Base-by-base conservation (phyloP, 2,888 invertebrate genomes). In the Maniola hyperantus region DNA sequence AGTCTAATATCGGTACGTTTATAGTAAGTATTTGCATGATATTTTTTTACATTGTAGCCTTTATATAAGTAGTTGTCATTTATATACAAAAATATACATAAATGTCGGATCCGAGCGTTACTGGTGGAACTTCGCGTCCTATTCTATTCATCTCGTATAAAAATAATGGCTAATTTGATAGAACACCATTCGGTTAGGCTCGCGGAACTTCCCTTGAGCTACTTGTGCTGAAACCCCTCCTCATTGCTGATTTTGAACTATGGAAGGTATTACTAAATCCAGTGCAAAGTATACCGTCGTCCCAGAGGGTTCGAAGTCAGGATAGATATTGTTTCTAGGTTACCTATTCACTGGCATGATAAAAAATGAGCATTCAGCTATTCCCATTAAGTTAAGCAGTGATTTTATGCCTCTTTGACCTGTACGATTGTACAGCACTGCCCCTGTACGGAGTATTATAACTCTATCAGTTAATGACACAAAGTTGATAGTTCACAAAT, bases 11-110 rank as follows among this genome's bases (percentile, higher is more conserved):
- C 81, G 81, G 81, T 87, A 84, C 79, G 77, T 79, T 79, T 79
- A 79, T 18, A 74, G 69, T 81, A 74, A 80, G 81, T 78, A 81
- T 79, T 81, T 77, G 79, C 82, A 83, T 85, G 88, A 89, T 88
- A 89, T 86, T 84, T 84, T n/a, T 39, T 81, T 85, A 88, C 88
- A 88, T 80, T 77, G 81, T 82, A 83, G 81, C 83, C 76, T 87
- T 84, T 83, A 81, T 84, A 84, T 84, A n/a, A n/a, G n/a, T n/a
- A 85, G 78, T 79, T 82, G 80, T 83, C 79, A 87, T 86, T 86
- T 91, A 91, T 91, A 88, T 91, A 91, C 91, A 91, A 89, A 89
- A 89, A 90, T 91, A 91, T 89, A 91, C 90, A 91, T 87, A 86
- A 87, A 87, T 83, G 86, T 87, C 80, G 81, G 81, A 81, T 80